Conservation (phyloP, 2,113 vertebrate genomes). For the Dolichotis patagonum region DNA sequence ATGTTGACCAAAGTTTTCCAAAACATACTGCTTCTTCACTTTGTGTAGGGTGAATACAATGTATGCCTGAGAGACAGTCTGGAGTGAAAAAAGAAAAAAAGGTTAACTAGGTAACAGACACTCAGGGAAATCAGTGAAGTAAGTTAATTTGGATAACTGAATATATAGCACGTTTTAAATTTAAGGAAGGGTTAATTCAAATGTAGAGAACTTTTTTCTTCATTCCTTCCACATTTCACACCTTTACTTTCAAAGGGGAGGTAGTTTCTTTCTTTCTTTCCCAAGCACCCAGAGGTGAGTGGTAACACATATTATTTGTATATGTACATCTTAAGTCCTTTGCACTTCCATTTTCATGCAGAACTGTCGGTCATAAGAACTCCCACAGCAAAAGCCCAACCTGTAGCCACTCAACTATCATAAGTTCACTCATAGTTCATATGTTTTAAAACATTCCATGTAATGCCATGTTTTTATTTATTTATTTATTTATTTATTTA, state of each 20-base stretch:
- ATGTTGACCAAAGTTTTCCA: background rate
- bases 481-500: too few relatives aligned
- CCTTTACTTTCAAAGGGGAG: background rate
- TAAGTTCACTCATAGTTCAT: background rate
- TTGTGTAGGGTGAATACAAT: background rate
- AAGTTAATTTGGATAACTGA: background rate
- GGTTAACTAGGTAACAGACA: background rate
- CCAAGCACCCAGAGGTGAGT: background rate
- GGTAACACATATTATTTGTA: background rate
- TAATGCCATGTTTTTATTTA: too few relatives aligned
- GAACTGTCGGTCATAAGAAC: background rate
- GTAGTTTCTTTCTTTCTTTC: conserved; percentile 3
- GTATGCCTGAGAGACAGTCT: background rate
- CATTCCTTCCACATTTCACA: background rate
- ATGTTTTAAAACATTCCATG: background rate
- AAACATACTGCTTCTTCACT: background rate
- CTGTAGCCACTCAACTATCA: background rate
- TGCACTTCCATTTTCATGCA: background rate
- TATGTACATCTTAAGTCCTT: background rate
- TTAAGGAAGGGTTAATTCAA: background rate
- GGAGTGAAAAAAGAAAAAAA: background rate
- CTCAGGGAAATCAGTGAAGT: background rate
- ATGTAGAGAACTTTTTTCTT: background rate
- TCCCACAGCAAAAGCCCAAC: background rate
- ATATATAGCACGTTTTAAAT: background rate